A percentile compares a stretch with the other conserved stretches of the same genome.
phyloP scores from a whole-genome alignment of 2,797 vertebrate genomes.

The Enteromius anoplus region DNA sequence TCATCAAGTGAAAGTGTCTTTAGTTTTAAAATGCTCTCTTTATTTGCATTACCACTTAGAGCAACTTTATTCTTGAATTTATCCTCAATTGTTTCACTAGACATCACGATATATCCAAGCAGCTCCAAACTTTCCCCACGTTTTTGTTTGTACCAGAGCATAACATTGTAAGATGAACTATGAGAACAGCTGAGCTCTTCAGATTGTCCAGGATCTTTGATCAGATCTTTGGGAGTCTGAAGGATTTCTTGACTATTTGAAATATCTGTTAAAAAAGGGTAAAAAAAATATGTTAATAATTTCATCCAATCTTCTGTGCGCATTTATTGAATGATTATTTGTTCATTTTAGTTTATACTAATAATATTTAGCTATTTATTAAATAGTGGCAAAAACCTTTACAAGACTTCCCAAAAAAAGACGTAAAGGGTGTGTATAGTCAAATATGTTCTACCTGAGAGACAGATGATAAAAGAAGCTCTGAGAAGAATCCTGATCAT shows the following conservation, averaged over 20 bases:
- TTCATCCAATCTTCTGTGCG: neutral
- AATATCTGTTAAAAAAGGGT: neutral
- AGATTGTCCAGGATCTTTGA: neutral
- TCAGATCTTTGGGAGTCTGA: constrained; percentile 54
- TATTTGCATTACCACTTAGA: constrained; percentile 37
- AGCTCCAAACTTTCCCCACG: neutral
- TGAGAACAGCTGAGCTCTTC: constrained; percentile 63
- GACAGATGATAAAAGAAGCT: neutral
- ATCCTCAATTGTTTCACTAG: constrained; percentile 2
- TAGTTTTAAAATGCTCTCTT: constrained; percentile 52
- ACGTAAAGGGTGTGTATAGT: neutral
- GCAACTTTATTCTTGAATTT: constrained; percentile 10
- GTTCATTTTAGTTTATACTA: neutral
- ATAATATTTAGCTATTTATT: neutral
- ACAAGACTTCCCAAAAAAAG: neutral
- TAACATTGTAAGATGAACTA: constrained; percentile 45
- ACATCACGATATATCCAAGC: neutral
- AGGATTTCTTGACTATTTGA: constrained; percentile 26
- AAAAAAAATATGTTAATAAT: neutral
- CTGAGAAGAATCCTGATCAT: constrained; percentile 21
- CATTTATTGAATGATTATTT: neutral
- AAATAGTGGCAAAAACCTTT: neutral
- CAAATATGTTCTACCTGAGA: constrained; percentile 15
- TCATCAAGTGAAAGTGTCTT: neutral
- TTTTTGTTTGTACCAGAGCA: constrained; percentile 67